Percentiles rank a stretch among this genome's conserved stretches.
Evolutionary conservation across 2,888 invertebrate genomes (phyloP).

Genomic region (Drosophila pegasa): DNA sequence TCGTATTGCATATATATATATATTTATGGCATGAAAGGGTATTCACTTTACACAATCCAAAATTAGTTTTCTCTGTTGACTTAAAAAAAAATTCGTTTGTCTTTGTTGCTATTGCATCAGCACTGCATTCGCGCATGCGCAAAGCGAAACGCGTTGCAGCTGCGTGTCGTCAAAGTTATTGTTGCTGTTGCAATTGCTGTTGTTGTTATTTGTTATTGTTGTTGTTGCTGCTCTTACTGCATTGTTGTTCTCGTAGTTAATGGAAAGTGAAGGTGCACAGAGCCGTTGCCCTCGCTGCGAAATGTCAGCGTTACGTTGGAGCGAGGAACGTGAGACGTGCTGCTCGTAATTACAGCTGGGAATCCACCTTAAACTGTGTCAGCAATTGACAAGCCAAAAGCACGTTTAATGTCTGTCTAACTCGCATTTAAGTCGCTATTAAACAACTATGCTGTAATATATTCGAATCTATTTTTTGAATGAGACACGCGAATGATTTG

Average conservation of each 20-base stretch:
- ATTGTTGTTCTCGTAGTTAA: conserved; percentile 61
- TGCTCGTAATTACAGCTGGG: conserved; percentile 18
- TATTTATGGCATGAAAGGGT: conserved; percentile 12
- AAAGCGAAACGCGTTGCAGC: conserved; percentile 43
- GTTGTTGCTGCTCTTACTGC: conserved; percentile 5
- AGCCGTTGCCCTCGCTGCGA: conserved; percentile 43
- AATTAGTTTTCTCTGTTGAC: conserved; percentile 7
- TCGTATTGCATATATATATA: too few species aligned
- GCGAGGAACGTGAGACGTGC: conserved; percentile 5
- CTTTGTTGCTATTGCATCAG: conserved; percentile 29
- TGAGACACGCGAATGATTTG: background rate
- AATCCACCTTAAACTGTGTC: conserved; percentile 12
- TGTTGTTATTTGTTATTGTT: conserved; percentile 1
- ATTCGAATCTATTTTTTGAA: background rate
- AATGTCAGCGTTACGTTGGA: conserved; percentile 38
- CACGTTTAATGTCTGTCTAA: conserved; percentile 8
- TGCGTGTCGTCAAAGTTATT: conserved; percentile 10
- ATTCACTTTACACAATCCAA: conserved; percentile 5
- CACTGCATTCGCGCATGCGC: conserved; percentile 48
- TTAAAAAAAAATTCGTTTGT: background rate
- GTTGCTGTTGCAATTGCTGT: conserved; percentile 8
- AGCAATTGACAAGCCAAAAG: conserved; percentile 12
- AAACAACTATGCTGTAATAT: background rate
- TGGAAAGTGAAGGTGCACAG: conserved; percentile 64
- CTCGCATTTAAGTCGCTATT: conserved; percentile 6